Percentiles rank a stretch among this genome's conserved stretches.
These are phyloP conservation scores for Etheostoma cragini DNA, from an alignment of 2,113 vertebrate species.

Conservation along the genomic window DNA sequence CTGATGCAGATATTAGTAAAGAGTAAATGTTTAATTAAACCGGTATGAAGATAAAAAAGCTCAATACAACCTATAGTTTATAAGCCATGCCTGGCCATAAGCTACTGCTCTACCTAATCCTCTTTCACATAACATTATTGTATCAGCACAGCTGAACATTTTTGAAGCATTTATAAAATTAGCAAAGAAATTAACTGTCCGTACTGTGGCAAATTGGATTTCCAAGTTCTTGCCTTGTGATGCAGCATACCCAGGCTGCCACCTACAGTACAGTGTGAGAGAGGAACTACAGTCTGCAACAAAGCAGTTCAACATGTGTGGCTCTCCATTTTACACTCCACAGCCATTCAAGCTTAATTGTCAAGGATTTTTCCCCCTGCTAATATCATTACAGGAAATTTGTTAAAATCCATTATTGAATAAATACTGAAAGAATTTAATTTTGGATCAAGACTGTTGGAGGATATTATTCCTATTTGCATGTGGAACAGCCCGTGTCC, in stretches of 20 bases:
- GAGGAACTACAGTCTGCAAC: constrained; percentile 34
- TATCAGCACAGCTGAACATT: constrained; percentile 81
- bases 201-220: constrained; percentile 82
- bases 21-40: constrained; percentile 84
- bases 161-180: constrained; percentile 84
- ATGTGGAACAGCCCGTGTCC: constrained; percentile 16
- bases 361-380: constrained; percentile 34
- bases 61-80: constrained; percentile 82
- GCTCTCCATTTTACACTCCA: constrained; percentile 56
- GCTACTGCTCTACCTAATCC: constrained; percentile 81
- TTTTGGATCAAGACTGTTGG: constrained; percentile 57
- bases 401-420: constrained; percentile 68
- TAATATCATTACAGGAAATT: constrained; percentile 64
- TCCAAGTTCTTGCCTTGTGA: constrained; percentile 62
- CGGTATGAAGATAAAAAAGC: constrained; percentile 80
- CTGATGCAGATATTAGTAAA: constrained; percentile 81
- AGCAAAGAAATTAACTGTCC: constrained; percentile 85
- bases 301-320: constrained; percentile 64
- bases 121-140: constrained; percentile 81
- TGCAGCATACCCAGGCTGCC: constrained; percentile 83
- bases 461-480: constrained; percentile 46
- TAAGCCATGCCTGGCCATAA: constrained; percentile 78
- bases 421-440: constrained; percentile 68
- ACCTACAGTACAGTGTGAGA: constrained; percentile 81
- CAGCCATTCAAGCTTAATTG: constrained; percentile 54